Evolutionary conservation across 1,140 invertebrate genomes (phyloP), one percentile per base, ranked within the genome.

Genomic region (Meloidogyne floridensis): DNA sequence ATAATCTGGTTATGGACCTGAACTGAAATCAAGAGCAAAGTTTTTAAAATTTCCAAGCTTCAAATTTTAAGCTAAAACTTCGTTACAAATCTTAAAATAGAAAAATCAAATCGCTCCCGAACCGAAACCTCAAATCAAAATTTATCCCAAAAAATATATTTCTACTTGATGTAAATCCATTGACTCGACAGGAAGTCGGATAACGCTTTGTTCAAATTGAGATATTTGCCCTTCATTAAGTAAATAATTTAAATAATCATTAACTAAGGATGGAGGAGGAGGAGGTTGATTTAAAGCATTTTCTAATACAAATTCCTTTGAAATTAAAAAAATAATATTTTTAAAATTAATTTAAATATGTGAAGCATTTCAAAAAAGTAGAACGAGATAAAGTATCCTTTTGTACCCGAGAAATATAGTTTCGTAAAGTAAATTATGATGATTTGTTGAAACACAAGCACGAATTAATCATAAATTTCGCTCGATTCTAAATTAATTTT

Each of bases 161-260:
- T 73, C 13, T 84, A 94, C 93, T 91, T 96, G 95, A 90, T 97
- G 94, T 72, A 97, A 93, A 91, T 97, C 95, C 47, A 97, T 91
- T 85, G 94, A 95, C 78, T 93, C 92, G 74, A 97, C 93, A 81
- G 95, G 93, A 51, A 97, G 90, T 86, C 94, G 93, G 7, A 95
- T 93, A 59, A 96, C 92, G 81, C 95, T 93, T 6, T 93, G 92
- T 89, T 97, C 95, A 13, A 97, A 91, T 72, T 92, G 92, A 89
- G 93, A 92, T 78, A 92, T 89, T 85, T 91, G 90, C 18, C 86
- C 84, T 80, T 89, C 84, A 71, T 87, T 89, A n/a, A 87, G 87
- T 73, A 92, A 90, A 87, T 92, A 91, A 65, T 90, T 87, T 2
- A 93, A 90, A 87, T 93, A 92, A 81, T 92, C 92, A 84, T 92